Evolutionary conservation across 2,888 invertebrate species (phyloP), one percentile per base, ranked within the genome.

Genomic region (Sussaba pulchella): DNA sequence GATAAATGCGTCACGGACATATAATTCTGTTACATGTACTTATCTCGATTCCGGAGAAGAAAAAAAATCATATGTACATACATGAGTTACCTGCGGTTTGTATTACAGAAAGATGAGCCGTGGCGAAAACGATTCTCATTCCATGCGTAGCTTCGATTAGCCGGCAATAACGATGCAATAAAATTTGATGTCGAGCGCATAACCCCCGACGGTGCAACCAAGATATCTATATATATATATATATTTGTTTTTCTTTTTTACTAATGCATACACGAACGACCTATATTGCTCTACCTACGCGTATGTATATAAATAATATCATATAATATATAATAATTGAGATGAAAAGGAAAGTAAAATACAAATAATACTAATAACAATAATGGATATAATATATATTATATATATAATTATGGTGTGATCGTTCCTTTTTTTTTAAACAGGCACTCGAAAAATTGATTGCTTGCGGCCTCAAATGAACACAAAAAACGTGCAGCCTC

Each of bases 81-180:
- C 19, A 39, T 19, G 52, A 67, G 17, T 36, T 26, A 45, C 45
- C n/a, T 8, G 45, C 41, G 47, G 76, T 72, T 71, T 71, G 66
- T 47, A 72, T 67, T 72, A 72, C 71, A 72, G 76, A 57, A 67
- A 76, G 76, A 81, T 72, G 76, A 76, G 69, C 76, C 57, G 72
- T 57, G 43, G 75, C 76, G 79, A 73, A 31, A 81, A 83, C 83
- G 83, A 82, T 88, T 88, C 86, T 81, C 85, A 85, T 87, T 86
- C 86, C 81, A 71, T 83, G 83, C 80, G 80, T 85, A 85, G 83
- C 83, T 86, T 85, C 87, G 86, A 88, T 88, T 88, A 88, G 87
- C 82, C 85, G 80, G 86, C 84, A 87, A 88, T 87, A 87, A 87
- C 85, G 85, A 85, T 81, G 84, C 84, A 82, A 86, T 87, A 84